Percentiles rank a stretch among this genome's conserved stretches.
These are phyloP conservation scores for Nasonia longicornis DNA, from an alignment of 1,140 invertebrate species.

Conservation along the genomic window DNA sequence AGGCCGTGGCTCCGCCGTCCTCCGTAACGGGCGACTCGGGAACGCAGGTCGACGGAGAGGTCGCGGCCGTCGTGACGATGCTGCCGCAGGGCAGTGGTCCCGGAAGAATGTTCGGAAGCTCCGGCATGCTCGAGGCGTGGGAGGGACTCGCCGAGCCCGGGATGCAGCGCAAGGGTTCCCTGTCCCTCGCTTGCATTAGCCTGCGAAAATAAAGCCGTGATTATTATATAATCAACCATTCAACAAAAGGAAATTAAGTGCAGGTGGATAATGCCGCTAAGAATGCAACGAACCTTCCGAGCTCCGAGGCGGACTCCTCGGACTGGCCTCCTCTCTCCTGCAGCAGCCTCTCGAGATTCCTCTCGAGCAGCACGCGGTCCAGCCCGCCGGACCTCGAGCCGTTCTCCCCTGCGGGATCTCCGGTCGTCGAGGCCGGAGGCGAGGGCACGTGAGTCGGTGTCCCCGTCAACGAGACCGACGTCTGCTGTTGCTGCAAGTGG, in stretches of 20 bases:
- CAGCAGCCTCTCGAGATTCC: constrained; percentile 72
- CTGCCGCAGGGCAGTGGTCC: constrained; percentile 41
- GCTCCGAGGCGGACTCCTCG: constrained; percentile 59
- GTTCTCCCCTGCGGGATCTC: constrained; percentile 1
- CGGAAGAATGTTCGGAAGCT: constrained; percentile 64
- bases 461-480: constrained; percentile 60
- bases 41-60: constrained; percentile 51
- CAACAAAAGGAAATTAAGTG: not conserved
- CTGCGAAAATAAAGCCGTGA: constrained; percentile 52
- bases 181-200: constrained; percentile 71
- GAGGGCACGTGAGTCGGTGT: constrained; percentile 57
- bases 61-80: constrained; percentile 39
- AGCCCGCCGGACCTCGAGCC: constrained; percentile 66
- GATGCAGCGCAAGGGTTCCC: constrained; percentile 72
- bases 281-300: constrained; percentile 59
- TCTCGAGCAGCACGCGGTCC: constrained; percentile 73
- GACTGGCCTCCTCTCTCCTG: constrained; percentile 62
- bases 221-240: not conserved
- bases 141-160: constrained; percentile 60
- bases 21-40: constrained; percentile 57
- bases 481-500: constrained; percentile 49
- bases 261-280: not conserved
- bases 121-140: constrained; percentile 77
- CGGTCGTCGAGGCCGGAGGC: constrained; percentile 47
- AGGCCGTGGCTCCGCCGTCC: constrained; percentile 33